Base-by-base conservation (phyloP, 2,113 vertebrate genomes). In the Chionomys nivalis region DNA sequence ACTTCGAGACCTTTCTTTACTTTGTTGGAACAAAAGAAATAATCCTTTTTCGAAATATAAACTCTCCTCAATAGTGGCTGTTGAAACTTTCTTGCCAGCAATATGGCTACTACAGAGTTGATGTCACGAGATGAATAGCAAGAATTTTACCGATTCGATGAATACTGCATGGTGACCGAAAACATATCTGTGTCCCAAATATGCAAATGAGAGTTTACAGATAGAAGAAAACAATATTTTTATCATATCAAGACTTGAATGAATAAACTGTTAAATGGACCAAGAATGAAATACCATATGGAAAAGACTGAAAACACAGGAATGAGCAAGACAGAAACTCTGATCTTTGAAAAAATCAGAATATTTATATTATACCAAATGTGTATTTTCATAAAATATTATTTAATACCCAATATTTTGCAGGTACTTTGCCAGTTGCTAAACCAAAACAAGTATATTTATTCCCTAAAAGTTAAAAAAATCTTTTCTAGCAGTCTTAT, bases 311-410 rank as follows among this genome's bases (percentile, higher is more conserved):
- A 21, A 88, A 79, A 92, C 19, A 61, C 12, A 83, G 39, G 77
- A 58, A 88, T 82, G 1, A 93, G 63, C 13, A 87, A 89, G 66
- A 36, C 5, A 49, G 61, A 77, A 79, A 52, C 31, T 70, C 89
- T 58, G 7, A 19, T 72, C 24, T 78, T 90, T 36, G 52, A 39
- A n/a, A 91, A 96, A 92, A 79, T 61, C 13, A 78, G 66, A 23
- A 49, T 55, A 61, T 23, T n/a, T 83, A 85, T 55, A 82, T 76
- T 55, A 49, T 44, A 81, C 58, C 73, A 17, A 87, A 72, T 58
- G 72, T 52, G 61, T 68, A 44, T 77, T 92, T 90, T 77, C 23
- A 52, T 44, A 5, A 92, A 93, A 63, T 85, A 91, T 81, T 88
- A 89, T 77, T 65, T 77, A 82, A 36, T 68, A 52, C 4, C 31